phyloP scores from a whole-genome alignment of 2,113 vertebrate genomes.

The Phoenicopterus ruber region DNA sequence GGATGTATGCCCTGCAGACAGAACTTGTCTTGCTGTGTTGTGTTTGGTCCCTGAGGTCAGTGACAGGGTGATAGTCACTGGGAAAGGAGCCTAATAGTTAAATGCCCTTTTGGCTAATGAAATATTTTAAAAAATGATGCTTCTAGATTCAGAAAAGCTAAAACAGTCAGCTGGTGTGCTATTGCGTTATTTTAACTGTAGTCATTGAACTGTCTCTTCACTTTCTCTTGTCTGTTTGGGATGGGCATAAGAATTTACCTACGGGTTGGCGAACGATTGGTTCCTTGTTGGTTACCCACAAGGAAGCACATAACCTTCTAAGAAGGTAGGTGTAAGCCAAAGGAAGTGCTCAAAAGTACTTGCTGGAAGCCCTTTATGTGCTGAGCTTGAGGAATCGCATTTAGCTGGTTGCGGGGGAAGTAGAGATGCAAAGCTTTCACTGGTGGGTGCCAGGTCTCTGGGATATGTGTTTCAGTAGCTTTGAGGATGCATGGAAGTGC shows the following conservation, averaged over 20 bases:
- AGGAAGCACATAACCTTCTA: background rate
- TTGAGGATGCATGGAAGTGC: background rate
- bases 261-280: accelerated
- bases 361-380: background rate
- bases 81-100: background rate
- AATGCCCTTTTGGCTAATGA: background rate
- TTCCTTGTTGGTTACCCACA: background rate
- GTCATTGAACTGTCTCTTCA: background rate
- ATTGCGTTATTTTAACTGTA: background rate
- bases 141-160: background rate
- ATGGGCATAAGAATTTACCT: background rate
- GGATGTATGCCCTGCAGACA: background rate
- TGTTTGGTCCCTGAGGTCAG: background rate
- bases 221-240: background rate
- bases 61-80: background rate
- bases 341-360: background rate
- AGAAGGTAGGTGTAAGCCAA: background rate
- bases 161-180: background rate
- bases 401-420: background rate
- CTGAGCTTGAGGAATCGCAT: background rate
- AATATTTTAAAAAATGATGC: background rate
- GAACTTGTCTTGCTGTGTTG: background rate
- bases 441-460: background rate
- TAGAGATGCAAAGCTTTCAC: background rate
- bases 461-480: background rate